Conservation (phyloP, 2,113 vertebrate genomes). For the Sardina pilchardus region DNA sequence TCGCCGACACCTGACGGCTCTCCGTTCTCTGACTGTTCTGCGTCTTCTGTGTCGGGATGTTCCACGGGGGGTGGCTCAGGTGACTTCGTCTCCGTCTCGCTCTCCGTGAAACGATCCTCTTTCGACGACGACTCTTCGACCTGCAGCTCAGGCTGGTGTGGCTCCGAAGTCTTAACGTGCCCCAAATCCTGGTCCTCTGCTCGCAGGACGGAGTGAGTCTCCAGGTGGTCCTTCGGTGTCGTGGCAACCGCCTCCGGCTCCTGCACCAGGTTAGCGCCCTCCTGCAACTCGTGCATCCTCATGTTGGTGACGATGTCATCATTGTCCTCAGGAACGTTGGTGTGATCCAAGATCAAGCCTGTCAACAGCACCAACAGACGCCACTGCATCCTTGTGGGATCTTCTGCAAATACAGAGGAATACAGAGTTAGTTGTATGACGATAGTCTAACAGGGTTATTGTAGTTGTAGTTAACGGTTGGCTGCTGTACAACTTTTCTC, state of each 20-base stretch:
- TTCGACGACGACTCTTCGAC: background rate
- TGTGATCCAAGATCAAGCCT: slow-evolving; percentile 59
- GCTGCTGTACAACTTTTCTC: too few relatives aligned
- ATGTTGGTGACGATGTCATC: slow-evolving; percentile 28
- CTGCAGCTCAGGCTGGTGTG: background rate
- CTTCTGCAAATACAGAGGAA: background rate
- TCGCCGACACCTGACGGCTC: background rate
- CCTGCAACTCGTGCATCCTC: slow-evolving; percentile 43
- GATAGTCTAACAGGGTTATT: too few relatives aligned
- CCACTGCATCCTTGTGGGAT: slow-evolving; percentile 61
- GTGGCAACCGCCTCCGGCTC: slow-evolving; percentile 24
- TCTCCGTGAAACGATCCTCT: background rate
- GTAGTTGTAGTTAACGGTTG: too few relatives aligned
- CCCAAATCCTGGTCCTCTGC: background rate
- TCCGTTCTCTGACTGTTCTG: background rate
- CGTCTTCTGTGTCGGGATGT: background rate
- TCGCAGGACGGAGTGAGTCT: background rate
- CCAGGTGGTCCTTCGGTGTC: background rate
- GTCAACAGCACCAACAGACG: slow-evolving; percentile 57
- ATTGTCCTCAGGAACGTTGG: slow-evolving; percentile 49
- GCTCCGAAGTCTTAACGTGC: background rate
- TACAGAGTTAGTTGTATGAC: background rate
- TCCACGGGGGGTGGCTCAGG: background rate
- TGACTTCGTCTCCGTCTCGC: background rate
- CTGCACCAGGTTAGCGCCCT: slow-evolving; percentile 43